Evolutionary conservation across 2,113 vertebrate genomes (phyloP), one percentile per base, ranked within the genome.

Genomic region (Struthidea cinerea): DNA sequence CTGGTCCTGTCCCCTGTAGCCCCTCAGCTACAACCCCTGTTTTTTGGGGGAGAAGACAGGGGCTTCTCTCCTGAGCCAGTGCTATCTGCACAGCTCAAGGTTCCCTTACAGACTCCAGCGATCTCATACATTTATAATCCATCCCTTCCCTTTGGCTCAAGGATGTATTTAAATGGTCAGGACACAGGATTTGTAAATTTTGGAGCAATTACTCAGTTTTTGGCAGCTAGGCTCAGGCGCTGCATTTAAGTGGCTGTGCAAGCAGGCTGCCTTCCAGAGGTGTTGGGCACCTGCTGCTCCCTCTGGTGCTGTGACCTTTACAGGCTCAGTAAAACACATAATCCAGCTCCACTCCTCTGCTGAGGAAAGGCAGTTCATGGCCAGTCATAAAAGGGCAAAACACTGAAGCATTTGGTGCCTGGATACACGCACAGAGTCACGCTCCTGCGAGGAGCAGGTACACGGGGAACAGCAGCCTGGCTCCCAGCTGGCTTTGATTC

Each of bases 61-160:
- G 23, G 4, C n/a, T 89, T 73, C 4, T 32, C 53, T 78, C 61
- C 47, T 8, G 6, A 33, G 11, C 6, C 35, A 11, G 9, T n/a
- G 71, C 76, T 59, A 0, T 20, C 37, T 68, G 70, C 50, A 9
- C 3, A 2, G 81, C 87, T 76, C 44, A 41, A 12, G 57, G 68
- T 41, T 74, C 75, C 26, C 42, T 28, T 15, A 17, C n/a, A 63
- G 44, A 28, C 78, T 56, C 3, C 7, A 83, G 71, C 8, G 0
- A 41, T 60, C 35, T 88, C 83, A 32, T 32, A 17, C 17, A 44
- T 93, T 85, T 60, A 28, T 49, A 46, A 92, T 20, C 27, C 35
- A 30, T 78, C 41, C 44, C 52, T 71, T 94, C 85, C 77, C 60
- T 82, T 49, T 11, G 9, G 47, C 80, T 87, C 77, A 81, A 91